phyloP scores from a whole-genome alignment of 1,140 invertebrate species.

The Euwallacea similis region DNA sequence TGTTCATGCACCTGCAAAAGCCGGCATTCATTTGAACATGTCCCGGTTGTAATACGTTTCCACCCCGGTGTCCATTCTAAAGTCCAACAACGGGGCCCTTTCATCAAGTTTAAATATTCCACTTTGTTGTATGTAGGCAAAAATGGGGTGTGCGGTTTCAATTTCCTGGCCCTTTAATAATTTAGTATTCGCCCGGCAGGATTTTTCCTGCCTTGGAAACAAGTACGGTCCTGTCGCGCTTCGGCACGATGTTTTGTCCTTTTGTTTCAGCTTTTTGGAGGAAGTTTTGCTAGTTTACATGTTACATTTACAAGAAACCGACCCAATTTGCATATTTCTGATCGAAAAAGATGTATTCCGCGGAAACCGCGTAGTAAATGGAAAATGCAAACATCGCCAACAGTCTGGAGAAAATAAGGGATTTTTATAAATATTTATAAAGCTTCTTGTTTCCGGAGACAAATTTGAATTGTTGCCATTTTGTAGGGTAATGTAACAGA shows the following conservation, averaged over 20 bases:
- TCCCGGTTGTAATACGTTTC: not conserved
- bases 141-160: conserved; percentile 2
- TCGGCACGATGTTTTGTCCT: not conserved
- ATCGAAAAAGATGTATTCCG: conserved; percentile 30
- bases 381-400: conserved; percentile 30
- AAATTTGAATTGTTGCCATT: conserved; percentile 16
- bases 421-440: conserved; percentile 33
- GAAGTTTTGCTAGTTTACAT: conserved; percentile 25
- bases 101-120: conserved; percentile 3
- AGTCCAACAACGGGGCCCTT: not conserved
- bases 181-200: not conserved
- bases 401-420: conserved; percentile 8
- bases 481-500: not conserved
- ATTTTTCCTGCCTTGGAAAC: not conserved
- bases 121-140: conserved; percentile 1
- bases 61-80: not conserved
- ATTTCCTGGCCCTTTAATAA: conserved; percentile 5
- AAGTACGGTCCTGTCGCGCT: not conserved
- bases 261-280: not conserved
- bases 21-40: not conserved
- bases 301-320: conserved; percentile 15
- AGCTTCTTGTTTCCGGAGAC: conserved; percentile 20
- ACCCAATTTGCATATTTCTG: conserved; percentile 30
- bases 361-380: conserved; percentile 24
- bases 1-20: not conserved